Base-by-base conservation (phyloP, 2,888 invertebrate species). In the Thysanoteuthis rhombus region DNA sequence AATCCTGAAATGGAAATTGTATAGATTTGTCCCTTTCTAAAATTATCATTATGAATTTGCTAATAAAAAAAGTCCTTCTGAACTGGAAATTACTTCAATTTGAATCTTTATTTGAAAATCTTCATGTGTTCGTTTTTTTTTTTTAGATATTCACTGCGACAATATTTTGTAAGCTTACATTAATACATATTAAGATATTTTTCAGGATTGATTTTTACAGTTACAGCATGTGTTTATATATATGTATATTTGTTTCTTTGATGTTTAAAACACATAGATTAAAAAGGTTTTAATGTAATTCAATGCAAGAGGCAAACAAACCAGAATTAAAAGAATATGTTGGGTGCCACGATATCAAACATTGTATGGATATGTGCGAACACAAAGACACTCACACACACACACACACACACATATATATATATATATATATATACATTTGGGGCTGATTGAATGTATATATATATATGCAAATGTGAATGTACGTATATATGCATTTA, bases 41-140 rank as follows among this genome's bases (percentile, higher is more conserved):
- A 75, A 75, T 75, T 75, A n/a, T n/a, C 75, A 75, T 75, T 75
- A 75, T 75, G n/a, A 75, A n/a, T 4, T 75, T 75, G n/a, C 16
- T 16, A 36, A n/a, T 75, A n/a, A 75, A n/a, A 75, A 75, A 75
- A 16, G 0, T 36, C 36, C 16, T 36, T 3, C 22, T n/a, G 16
- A 75, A 75, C n/a, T 75, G n/a, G n/a, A n/a, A 75, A 75, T n/a
- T n/a, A 75, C n/a, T 75, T 75, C 36, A 12, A 75, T 75, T 75
- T 75, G n/a, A 75, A 75, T 75, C n/a, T 75, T 75, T 75, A 75
- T 75, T 75, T n/a, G 75, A 75, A 75, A 75, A 75, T 75, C n/a
- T 75, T 36, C 36, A n/a, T 75, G 75, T 75, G 25, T 36, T 4
- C 12, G 75, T 36, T n/a, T 75, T 75, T n/a, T n/a, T 58, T 1